These are phyloP conservation scores for Synergus itoensis DNA, from an alignment of 2,888 invertebrate species.

Conservation along the genomic window DNA sequence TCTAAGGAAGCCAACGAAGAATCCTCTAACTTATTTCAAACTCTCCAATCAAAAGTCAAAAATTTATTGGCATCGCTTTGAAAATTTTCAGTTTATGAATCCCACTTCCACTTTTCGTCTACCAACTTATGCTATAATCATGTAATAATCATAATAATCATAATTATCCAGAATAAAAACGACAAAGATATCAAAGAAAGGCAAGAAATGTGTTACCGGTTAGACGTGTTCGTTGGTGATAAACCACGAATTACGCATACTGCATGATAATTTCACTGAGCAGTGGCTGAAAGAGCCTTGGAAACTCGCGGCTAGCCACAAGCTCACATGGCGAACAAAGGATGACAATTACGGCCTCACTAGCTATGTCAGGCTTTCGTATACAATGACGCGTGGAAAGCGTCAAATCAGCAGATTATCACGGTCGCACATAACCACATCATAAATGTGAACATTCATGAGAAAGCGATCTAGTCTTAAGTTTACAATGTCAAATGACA, in stretches of 20 bases:
- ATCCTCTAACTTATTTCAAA: too few relatives aligned
- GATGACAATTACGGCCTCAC: slow-evolving; percentile 73
- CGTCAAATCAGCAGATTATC: slow-evolving; percentile 6
- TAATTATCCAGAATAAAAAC: neutral
- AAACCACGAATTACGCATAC: slow-evolving; percentile 69
- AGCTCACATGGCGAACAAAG: slow-evolving; percentile 67
- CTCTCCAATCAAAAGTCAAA: too few relatives aligned
- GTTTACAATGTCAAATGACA: too few relatives aligned
- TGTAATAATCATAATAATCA: too few relatives aligned
- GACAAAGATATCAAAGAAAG: slow-evolving; percentile 33
- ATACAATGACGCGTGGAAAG: slow-evolving; percentile 45
- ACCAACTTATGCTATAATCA: neutral
- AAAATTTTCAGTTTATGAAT: too few relatives aligned
- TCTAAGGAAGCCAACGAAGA: too few relatives aligned
- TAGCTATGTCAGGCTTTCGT: slow-evolving; percentile 69
- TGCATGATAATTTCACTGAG: slow-evolving; percentile 64
- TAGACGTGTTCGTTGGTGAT: slow-evolving; percentile 59
- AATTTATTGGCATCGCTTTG: too few relatives aligned
- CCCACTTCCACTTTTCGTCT: neutral
- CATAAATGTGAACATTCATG: neutral
- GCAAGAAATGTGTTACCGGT: neutral
- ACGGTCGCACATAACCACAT: neutral
- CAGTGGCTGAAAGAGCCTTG: slow-evolving; percentile 56
- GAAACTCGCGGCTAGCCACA: slow-evolving; percentile 66
- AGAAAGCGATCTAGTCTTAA: too few relatives aligned